Conservation (phyloP, 2,113 vertebrate genomes). For the Actenoides lindsayi region DNA sequence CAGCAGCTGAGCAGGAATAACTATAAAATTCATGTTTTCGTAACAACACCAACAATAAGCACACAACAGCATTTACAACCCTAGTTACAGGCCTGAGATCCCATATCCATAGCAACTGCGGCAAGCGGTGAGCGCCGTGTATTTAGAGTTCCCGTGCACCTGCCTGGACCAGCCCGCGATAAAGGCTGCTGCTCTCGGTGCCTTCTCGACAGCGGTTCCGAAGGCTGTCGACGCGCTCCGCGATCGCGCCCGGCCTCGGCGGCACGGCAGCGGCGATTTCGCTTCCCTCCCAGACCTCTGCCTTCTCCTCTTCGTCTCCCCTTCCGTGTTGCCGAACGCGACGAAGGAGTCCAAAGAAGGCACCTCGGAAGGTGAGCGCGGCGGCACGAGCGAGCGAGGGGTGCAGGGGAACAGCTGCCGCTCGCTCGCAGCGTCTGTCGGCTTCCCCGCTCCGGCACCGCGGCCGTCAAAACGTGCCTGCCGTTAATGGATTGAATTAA, state of each 20-base stretch:
- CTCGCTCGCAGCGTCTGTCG: not conserved
- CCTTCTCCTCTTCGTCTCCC: accelerated
- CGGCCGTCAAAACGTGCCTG: not conserved
- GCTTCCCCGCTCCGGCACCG: not conserved
- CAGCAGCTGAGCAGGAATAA: slow-evolving; percentile 34
- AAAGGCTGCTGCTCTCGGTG: slow-evolving; percentile 61
- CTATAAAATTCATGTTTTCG: slow-evolving; percentile 64
- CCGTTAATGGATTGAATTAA: not conserved
- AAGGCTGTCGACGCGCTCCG: not conserved
- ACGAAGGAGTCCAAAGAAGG: not conserved
- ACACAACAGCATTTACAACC: slow-evolving; percentile 63
- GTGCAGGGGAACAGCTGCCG: not conserved
- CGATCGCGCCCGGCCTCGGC: accelerated
- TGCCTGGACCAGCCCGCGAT: slow-evolving; percentile 63
- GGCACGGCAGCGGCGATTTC: not conserved
- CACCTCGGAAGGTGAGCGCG: not conserved
- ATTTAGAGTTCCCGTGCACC: slow-evolving; percentile 66
- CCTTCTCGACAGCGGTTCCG: not conserved
- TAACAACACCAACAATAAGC: slow-evolving; percentile 63
- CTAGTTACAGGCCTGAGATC: slow-evolving; percentile 57
- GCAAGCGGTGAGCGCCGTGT: slow-evolving; percentile 50
- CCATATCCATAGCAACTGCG: slow-evolving; percentile 71
- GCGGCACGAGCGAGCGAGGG: not conserved
- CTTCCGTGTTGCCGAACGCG: not conserved
- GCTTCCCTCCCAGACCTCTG: not conserved